phyloP scores from a whole-genome alignment of 2,797 vertebrate genomes.

The Lepidocolaptes lacrymiger region DNA sequence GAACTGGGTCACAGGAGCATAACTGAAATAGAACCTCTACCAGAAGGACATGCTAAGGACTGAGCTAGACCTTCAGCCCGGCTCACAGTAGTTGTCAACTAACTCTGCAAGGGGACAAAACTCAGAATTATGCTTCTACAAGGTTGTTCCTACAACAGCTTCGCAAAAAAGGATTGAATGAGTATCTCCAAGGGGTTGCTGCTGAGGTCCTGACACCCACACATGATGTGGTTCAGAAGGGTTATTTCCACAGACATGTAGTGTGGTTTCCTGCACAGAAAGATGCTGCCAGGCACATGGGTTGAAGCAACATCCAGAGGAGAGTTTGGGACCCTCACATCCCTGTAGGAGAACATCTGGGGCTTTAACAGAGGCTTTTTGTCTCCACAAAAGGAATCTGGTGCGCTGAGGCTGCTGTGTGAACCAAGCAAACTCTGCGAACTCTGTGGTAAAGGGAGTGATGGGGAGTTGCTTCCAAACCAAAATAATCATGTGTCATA shows the following conservation, averaged over 20 bases:
- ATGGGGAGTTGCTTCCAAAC: not conserved
- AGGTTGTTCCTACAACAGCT: not conserved
- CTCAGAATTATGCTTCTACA: not conserved
- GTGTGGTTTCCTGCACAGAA: not conserved
- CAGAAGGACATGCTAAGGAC: not conserved
- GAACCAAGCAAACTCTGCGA: not conserved
- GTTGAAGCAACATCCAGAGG: not conserved
- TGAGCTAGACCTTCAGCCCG: not conserved
- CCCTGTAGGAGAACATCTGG: not conserved
- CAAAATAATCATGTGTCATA: not conserved
- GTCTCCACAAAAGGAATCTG: not conserved
- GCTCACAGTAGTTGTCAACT: not conserved
- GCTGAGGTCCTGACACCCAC: not conserved
- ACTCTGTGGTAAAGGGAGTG: not conserved
- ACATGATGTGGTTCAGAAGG: fast-evolving
- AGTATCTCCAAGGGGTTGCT: not conserved
- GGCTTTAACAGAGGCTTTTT: not conserved
- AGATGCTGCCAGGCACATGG: not conserved
- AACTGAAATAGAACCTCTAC: not conserved
- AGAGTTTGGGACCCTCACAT: not conserved
- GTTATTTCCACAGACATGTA: not conserved
- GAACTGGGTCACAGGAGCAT: not conserved
- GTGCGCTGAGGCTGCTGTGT: fast-evolving
- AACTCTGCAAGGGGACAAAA: not conserved
- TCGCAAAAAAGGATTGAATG: not conserved